Conservation (phyloP, 2,113 vertebrate genomes). For the Apteryx mantelli region DNA sequence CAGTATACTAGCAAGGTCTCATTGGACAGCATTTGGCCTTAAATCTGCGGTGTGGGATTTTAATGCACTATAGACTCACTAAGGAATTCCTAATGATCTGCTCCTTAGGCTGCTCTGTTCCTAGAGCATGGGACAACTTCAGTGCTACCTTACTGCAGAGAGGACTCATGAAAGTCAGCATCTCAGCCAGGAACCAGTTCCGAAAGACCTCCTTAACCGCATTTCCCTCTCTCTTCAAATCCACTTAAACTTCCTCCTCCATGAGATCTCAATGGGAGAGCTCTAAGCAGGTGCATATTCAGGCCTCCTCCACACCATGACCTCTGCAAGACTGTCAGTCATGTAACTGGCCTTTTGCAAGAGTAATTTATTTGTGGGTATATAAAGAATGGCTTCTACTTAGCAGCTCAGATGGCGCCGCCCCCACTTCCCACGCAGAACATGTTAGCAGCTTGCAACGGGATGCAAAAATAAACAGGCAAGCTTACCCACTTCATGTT, state of each 20-base stretch:
- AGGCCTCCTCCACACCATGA: not conserved
- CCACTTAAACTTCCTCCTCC: not conserved
- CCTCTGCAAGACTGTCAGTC: not conserved
- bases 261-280: fast-evolving
- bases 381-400: not conserved
- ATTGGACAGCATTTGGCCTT: not conserved
- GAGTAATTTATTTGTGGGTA: not conserved
- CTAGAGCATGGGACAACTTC: fast-evolving
- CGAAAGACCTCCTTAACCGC: too few relatives aligned
- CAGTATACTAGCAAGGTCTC: not conserved
- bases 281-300: fast-evolving
- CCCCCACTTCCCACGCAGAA: not conserved
- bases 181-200: not conserved
- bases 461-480: not conserved
- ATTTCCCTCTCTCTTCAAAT: not conserved
- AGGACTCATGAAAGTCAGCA: fast-evolving
- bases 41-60: not conserved
- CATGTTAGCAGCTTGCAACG: fast-evolving
- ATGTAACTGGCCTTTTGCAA: fast-evolving
- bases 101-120: not conserved
- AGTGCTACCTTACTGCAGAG: fast-evolving
- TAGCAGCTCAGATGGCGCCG: conserved; percentile 43
- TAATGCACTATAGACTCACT: fast-evolving
- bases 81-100: fast-evolving
- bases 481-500: conserved; percentile 63